Evolutionary conservation across 2,888 invertebrate species (phyloP), one percentile per base, ranked within the genome.

Genomic region (Mystacides longicornis): DNA sequence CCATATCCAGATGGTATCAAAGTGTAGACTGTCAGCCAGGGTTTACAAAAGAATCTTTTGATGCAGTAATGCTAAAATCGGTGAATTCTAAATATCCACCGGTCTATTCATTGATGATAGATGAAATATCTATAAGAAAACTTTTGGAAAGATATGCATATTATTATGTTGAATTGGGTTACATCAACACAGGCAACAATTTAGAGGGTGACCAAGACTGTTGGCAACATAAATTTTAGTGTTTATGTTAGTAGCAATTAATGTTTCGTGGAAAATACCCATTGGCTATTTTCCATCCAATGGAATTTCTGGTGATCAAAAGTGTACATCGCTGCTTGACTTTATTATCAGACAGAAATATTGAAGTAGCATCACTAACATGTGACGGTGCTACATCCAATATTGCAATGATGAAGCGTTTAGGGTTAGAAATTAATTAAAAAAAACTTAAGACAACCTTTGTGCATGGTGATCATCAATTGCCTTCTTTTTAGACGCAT

Each of bases 71-170:
- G 16, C 43, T 43, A 43, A 43, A 43, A 43, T 16, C 4, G 7
- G 43, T 14, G 5, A 11, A 43, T 16, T 14, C 4, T n/a, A 43
- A 43, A 11, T 5, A n/a, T 5, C 5, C 5, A 31, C 14, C 14
- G 16, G 7, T 43, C 16, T 43, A 16, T 16, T 43, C 43, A 5
- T 43, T 43, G 16, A 43, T 43, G 4, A 16, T 43, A 5, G 43
- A 43, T 16, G 43, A 43, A 43, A 43, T 43, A 16, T 43, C 43
- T 14, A 43, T 43, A 43, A 43, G 43, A n/a, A 7, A 43, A 43
- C 43, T 14, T 7, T 14, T 5, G 11, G 16, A 14, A 43, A 14
- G 43, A 16, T 7, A 43, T 43, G 43, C 11, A 14, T 16, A 5
- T 7, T 11, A 27, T 7, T 7, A 27, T 11, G 7, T 7, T 27